A percentile compares a stretch with the other conserved stretches of the same genome.
Evolutionary conservation across 2,888 invertebrate genomes (phyloP).

Genomic region (Limenitis camilla): DNA sequence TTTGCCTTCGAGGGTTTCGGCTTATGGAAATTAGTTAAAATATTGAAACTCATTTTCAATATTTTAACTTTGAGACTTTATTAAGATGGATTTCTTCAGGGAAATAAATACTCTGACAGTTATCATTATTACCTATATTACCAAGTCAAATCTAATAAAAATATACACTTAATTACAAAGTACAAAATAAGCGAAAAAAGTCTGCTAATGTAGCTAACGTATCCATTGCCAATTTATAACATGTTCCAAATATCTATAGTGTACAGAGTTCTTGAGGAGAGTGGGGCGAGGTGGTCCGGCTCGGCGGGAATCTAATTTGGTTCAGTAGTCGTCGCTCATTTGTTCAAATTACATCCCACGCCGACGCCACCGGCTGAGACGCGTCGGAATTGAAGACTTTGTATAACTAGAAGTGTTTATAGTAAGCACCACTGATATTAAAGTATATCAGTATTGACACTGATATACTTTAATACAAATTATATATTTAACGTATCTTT

Average conservation of each 20-base stretch:
- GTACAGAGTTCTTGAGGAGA: constrained; percentile 11
- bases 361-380: constrained; percentile 26
- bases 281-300: constrained; percentile 31
- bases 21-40: no score
- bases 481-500: not conserved
- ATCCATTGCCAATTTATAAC: not conserved
- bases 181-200: no score
- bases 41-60: no score
- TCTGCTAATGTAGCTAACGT: not conserved
- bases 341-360: constrained; percentile 73
- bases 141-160: no score
- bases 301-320: constrained; percentile 77
- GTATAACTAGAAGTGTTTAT: constrained; percentile 2
- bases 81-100: no score
- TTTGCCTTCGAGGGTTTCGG: no score
- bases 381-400: constrained; percentile 13
- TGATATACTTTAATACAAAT: not conserved
- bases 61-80: no score
- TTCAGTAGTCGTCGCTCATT: constrained; percentile 78
- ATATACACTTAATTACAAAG: no score
- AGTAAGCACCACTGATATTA: not conserved
- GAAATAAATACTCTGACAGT: no score
- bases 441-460: no score
- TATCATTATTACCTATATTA: no score
- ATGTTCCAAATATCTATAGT: constrained; percentile 7